A percentile compares a stretch with the other conserved stretches of the same genome.
These are phyloP conservation scores for Heterotilapia buettikoferi DNA, from an alignment of 2,113 vertebrate genomes.

Conservation along the genomic window DNA sequence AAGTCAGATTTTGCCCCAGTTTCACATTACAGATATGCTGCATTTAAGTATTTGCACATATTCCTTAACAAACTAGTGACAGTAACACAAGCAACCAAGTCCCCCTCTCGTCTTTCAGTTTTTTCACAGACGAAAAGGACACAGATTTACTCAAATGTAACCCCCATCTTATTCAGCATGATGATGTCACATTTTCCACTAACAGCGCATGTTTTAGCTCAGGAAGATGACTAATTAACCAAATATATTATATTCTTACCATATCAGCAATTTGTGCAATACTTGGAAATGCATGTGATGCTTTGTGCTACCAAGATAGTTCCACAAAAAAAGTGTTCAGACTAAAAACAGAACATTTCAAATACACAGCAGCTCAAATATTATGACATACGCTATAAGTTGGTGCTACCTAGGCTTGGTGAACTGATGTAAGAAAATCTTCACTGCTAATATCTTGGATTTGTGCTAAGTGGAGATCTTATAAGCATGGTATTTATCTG, in stretches of 20 bases:
- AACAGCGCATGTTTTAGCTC: constrained; percentile 5
- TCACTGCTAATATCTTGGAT: constrained; percentile 7
- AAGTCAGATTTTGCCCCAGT: neutral
- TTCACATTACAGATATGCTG: neutral
- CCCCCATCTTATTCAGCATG: neutral
- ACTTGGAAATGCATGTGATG: constrained; percentile 25
- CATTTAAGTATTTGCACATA: neutral
- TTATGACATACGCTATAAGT: neutral
- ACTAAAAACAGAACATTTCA: neutral
- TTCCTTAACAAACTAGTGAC: neutral
- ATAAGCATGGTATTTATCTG: neutral
- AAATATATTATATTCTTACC: neutral
- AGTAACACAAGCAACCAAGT: neutral
- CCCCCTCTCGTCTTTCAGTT: neutral
- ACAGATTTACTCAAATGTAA: neutral
- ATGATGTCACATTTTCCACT: constrained; percentile 36
- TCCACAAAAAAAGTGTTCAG: neutral
- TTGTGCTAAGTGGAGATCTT: neutral
- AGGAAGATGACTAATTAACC: constrained; percentile 49
- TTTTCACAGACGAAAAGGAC: neutral
- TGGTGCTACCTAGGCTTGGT: neutral
- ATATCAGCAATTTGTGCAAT: constrained; percentile 41
- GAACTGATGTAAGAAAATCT: neutral
- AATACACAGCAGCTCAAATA: neutral
- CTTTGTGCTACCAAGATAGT: neutral